Evolutionary conservation across 2,113 vertebrate genomes (phyloP), one percentile per base, ranked within the genome.

Genomic region (Misgurnus anguillicaudatus): DNA sequence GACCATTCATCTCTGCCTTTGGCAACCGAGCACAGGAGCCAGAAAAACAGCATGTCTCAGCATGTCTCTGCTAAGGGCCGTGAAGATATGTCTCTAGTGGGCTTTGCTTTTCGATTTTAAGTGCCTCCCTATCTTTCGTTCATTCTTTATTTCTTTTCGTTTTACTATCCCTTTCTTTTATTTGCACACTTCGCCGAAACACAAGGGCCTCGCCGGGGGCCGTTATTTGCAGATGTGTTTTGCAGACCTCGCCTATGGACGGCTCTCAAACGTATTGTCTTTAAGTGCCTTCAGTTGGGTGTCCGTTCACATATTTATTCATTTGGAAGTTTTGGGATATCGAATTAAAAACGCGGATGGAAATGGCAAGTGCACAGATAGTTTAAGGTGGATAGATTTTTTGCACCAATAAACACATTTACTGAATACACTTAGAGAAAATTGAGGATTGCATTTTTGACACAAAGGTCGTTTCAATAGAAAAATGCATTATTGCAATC

Each of bases 1-100:
- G 8, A 67, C 76, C 66, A 84, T 84, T 83, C 48, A 69, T 84
- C 79, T 81, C 70, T 64, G 63, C 57, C 63, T 75, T 17, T 53
- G 81, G 45, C 75, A 39, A 66, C 74, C 24, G 39, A 66, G 31
- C 11, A 42, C 21, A 55, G 41, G 45, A 67, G 67, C 61, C 75
- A 9, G 17, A 70, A 53, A 67, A 82, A 78, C 42, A 75, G 80
- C 66, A 60, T 36, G 51, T 74, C 60, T 81, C 72, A 81, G 77
- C 80, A 75, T 38, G 74, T 76, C 61, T 76, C 31, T 39, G 53
- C 67, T 72, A 72, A 75, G 69, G 38, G 66, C 67, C 53, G 19
- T 24, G 9, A 11, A 19, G 14, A 79, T 79, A 57, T 65, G 57
- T 31, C 82, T 67, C 69, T 55, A n/a, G 79, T 84, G 78, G 55